Percentiles rank a stretch among this genome's conserved stretches.
phyloP scores from a whole-genome alignment of 2,797 vertebrate genomes.

The Parauchenoglanis ngamensis region DNA sequence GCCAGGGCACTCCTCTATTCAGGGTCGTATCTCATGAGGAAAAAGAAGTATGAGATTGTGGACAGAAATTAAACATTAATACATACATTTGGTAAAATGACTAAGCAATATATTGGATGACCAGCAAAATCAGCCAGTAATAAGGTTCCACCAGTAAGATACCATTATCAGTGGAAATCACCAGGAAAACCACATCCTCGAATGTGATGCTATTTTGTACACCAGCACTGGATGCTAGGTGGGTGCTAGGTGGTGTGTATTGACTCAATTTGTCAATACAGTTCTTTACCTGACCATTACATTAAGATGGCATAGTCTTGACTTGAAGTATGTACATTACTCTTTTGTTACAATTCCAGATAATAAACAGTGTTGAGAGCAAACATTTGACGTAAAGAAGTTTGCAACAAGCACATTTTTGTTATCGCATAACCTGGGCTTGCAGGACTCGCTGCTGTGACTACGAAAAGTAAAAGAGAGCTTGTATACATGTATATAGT shows the following conservation, averaged over 20 bases:
- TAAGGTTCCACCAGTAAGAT: neutral
- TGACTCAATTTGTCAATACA: neutral
- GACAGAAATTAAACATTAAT: conserved; percentile 37
- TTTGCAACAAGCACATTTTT: neutral
- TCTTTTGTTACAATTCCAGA: neutral
- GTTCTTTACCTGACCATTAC: neutral
- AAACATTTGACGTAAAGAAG: neutral
- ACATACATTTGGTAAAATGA: conserved; percentile 19
- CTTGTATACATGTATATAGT: neutral
- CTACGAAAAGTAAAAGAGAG: neutral
- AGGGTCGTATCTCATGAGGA: conserved; percentile 64
- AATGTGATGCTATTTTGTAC: neutral
- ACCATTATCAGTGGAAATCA: neutral
- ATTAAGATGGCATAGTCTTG: neutral
- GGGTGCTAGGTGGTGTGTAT: neutral
- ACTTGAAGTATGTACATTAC: neutral
- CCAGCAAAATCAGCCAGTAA: neutral
- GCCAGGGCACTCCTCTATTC: conserved; percentile 57
- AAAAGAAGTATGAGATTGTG: conserved; percentile 50
- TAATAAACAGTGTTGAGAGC: neutral
- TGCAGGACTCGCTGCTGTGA: neutral
- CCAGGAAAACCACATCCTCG: neutral
- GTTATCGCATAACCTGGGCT: neutral
- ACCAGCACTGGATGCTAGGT: neutral
- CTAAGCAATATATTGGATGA: neutral